phyloP scores from a whole-genome alignment of 2,888 invertebrate species.

The Timema cristinae region DNA sequence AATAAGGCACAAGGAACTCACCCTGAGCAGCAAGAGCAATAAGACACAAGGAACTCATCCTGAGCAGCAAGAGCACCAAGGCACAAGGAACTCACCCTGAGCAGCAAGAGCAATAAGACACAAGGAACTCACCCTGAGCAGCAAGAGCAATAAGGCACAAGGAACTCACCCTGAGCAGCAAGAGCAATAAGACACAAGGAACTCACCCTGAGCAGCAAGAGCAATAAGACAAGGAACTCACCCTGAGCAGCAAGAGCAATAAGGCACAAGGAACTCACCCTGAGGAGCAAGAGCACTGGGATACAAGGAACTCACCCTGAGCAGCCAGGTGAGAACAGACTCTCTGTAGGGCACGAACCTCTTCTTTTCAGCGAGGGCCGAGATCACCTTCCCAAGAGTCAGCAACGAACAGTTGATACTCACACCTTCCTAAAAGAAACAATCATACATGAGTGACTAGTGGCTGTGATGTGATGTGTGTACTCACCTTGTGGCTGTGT shows the following conservation, averaged over 20 bases:
- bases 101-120: slow-evolving; percentile 51
- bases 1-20: slow-evolving; percentile 44
- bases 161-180: slow-evolving; percentile 65
- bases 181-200: slow-evolving; percentile 38
- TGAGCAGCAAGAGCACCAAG: slow-evolving; percentile 55
- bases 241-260: slow-evolving; percentile 60
- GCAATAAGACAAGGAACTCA: slow-evolving; percentile 44
- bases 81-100: slow-evolving; percentile 55
- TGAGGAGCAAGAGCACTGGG: not conserved
- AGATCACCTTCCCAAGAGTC: slow-evolving; percentile 76
- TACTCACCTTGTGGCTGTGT: no score
- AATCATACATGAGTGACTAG: slow-evolving; percentile 39
- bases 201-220: slow-evolving; percentile 67
- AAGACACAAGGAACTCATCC: slow-evolving; percentile 51
- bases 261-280: slow-evolving; percentile 51
- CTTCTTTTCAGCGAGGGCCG: slow-evolving; percentile 61
- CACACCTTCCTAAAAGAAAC: slow-evolving; percentile 59
- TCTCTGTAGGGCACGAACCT: slow-evolving; percentile 75
- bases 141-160: slow-evolving; percentile 47
- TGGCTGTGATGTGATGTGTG: not conserved
- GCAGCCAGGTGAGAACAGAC: slow-evolving; percentile 73
- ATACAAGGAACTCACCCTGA: slow-evolving; percentile 55
- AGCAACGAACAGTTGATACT: slow-evolving; percentile 71
- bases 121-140: slow-evolving; percentile 59
- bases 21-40: slow-evolving; percentile 60